Conservation (phyloP, 2,113 vertebrate genomes). For the Equus quagga region DNA sequence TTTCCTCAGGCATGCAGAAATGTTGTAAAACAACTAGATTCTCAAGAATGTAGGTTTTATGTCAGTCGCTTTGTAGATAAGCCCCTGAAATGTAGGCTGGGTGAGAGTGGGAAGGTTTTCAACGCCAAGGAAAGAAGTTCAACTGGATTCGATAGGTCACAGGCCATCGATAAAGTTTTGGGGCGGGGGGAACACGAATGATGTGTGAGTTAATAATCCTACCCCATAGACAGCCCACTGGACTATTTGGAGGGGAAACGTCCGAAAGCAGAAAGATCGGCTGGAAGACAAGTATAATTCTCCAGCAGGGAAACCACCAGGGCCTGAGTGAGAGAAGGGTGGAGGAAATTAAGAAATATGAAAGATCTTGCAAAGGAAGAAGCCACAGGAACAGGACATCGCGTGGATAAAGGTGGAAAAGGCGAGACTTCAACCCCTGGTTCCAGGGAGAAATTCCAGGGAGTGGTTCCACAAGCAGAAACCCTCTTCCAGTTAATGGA, state of each 20-base stretch:
- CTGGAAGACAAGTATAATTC: not conserved
- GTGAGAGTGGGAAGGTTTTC: not conserved
- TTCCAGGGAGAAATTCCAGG: not conserved
- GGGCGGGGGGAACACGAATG: not conserved
- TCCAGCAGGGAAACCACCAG: not conserved
- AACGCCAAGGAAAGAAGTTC: conserved; percentile 9
- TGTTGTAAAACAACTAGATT: conserved; percentile 15
- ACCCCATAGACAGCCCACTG: not conserved
- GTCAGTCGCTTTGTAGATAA: conserved; percentile 38
- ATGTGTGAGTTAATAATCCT: not conserved
- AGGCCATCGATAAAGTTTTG: not conserved
- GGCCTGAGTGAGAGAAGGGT: not conserved
- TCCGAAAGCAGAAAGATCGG: not conserved
- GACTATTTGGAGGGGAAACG: not conserved
- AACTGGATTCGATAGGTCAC: not conserved
- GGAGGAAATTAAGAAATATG: conserved; percentile 22
- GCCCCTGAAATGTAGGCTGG: not conserved
- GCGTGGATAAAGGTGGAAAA: not conserved
- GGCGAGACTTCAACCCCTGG: not conserved
- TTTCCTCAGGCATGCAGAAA: not conserved
- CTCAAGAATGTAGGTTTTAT: conserved; percentile 50
- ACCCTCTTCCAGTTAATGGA: conserved; percentile 1
- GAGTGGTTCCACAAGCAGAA: not conserved
- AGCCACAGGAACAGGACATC: not conserved
- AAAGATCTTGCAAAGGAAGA: not conserved